phyloP scores from a whole-genome alignment of 2,113 vertebrate genomes.

The Vulpes vulpes region DNA sequence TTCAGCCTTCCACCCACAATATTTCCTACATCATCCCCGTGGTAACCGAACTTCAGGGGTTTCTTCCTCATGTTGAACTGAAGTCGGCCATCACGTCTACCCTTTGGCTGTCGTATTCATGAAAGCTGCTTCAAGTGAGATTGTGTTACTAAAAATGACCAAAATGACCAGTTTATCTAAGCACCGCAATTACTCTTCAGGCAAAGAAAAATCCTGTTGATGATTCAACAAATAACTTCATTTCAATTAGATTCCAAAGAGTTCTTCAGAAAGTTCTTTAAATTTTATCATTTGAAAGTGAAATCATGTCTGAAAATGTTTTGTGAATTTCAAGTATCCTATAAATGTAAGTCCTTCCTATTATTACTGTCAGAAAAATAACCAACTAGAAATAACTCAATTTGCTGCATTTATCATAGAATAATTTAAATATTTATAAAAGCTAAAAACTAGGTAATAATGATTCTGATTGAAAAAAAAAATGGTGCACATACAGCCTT shows the following conservation, averaged over 20 bases:
- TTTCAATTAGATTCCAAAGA: neutral
- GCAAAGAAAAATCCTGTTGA: too few relatives aligned
- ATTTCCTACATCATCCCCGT: fast-evolving
- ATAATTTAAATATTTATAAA: neutral
- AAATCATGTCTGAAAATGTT: neutral
- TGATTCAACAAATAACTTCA: neutral
- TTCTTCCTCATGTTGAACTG: too few relatives aligned
- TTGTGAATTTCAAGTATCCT: neutral
- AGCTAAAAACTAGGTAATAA: neutral
- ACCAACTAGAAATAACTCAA: neutral
- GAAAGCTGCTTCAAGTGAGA: neutral
- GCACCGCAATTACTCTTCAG: too few relatives aligned
- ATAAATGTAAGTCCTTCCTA: too few relatives aligned
- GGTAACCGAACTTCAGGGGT: neutral
- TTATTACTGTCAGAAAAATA: neutral
- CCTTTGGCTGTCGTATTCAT: fast-evolving
- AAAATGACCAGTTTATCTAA: neutral
- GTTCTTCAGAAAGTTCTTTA: neutral
- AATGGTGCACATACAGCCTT: neutral
- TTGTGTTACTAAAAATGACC: neutral
- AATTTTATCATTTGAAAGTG: neutral
- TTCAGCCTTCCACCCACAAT: fast-evolving
- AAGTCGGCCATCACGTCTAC: neutral
- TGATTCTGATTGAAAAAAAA: neutral
- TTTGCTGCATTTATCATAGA: neutral